A percentile compares a stretch with the other conserved stretches of the same genome.
Conservation (phyloP, 1,140 invertebrate genomes). For the Drosophila sp. region DNA sequence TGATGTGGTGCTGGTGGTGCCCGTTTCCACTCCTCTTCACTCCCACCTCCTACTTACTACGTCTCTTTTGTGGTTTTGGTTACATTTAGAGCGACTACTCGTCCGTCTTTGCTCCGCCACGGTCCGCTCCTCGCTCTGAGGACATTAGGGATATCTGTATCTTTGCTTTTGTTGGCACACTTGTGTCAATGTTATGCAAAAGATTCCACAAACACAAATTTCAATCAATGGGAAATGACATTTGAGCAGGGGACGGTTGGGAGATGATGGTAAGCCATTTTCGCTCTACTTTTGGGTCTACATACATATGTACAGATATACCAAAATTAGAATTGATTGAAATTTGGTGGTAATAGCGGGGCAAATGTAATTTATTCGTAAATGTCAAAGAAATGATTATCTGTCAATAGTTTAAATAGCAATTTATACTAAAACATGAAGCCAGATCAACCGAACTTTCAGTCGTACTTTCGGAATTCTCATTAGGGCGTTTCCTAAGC, state of each 20-base stretch:
- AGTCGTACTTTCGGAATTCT: no score
- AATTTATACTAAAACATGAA: no score
- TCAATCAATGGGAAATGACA: slow-evolving; percentile 44
- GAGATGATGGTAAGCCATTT: slow-evolving; percentile 19
- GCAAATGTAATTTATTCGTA: slow-evolving; percentile 45
- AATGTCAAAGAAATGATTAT: slow-evolving; percentile 50
- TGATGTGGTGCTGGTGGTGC: slow-evolving; percentile 53
- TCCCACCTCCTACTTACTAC: neutral
- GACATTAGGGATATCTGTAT: slow-evolving; percentile 47
- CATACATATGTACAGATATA: slow-evolving; percentile 10
- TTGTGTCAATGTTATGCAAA: slow-evolving; percentile 59
- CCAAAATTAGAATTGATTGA: slow-evolving; percentile 44
- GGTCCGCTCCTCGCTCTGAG: neutral
- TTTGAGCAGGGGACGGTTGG: neutral
- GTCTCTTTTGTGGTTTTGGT: slow-evolving; percentile 45
- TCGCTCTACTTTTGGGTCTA: slow-evolving; percentile 32
- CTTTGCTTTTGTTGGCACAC: slow-evolving; percentile 45
- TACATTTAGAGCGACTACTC: slow-evolving; percentile 34
- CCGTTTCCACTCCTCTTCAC: neutral
- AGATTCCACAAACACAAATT: slow-evolving; percentile 47
- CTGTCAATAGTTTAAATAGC: neutral
- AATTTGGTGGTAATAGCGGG: slow-evolving; percentile 34
- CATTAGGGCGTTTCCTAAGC: no score
- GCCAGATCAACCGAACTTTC: no score
- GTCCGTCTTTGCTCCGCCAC: neutral